A percentile compares a stretch with the other conserved stretches of the same genome.
Evolutionary conservation across 2,113 vertebrate genomes (phyloP).

Genomic region (Taxidea taxus): DNA sequence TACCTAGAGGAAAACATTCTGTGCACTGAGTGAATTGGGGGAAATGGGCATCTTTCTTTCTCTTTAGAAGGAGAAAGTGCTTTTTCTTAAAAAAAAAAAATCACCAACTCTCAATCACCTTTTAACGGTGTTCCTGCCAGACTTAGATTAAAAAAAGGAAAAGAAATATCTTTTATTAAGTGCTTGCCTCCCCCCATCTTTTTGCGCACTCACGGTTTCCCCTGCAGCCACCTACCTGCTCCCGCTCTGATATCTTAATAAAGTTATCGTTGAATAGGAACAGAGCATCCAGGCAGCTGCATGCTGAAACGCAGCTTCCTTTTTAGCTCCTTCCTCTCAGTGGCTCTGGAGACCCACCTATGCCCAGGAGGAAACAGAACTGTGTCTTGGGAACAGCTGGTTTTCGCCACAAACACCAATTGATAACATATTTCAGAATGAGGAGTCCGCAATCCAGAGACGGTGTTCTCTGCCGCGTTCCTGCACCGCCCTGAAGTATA

Average conservation of each 20-base stretch:
- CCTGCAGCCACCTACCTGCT: slow-evolving; percentile 65
- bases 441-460: not conserved
- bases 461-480: not conserved
- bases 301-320: not conserved
- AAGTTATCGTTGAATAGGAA: slow-evolving; percentile 53
- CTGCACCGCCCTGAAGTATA: not conserved
- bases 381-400: not conserved
- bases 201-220: slow-evolving; percentile 40
- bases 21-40: slow-evolving; percentile 20
- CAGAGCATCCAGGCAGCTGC: not conserved
- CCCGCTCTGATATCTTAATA: slow-evolving; percentile 68
- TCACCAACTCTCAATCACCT: slow-evolving; percentile 71
- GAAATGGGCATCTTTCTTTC: slow-evolving; percentile 59
- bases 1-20: slow-evolving; percentile 56
- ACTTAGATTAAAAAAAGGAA: slow-evolving; percentile 71
- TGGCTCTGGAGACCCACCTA: not conserved
- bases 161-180: slow-evolving; percentile 75
- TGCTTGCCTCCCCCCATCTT: slow-evolving; percentile 3
- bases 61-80: slow-evolving; percentile 55
- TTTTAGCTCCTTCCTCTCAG: not conserved
- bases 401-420: not conserved
- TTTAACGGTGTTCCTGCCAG: slow-evolving; percentile 63
- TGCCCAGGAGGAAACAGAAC: not conserved
- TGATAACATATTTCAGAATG: not conserved
- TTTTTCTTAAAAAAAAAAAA: slow-evolving; percentile 63